phyloP scores from a whole-genome alignment of 2,888 invertebrate species.

The Eugnorisma glareosa region DNA sequence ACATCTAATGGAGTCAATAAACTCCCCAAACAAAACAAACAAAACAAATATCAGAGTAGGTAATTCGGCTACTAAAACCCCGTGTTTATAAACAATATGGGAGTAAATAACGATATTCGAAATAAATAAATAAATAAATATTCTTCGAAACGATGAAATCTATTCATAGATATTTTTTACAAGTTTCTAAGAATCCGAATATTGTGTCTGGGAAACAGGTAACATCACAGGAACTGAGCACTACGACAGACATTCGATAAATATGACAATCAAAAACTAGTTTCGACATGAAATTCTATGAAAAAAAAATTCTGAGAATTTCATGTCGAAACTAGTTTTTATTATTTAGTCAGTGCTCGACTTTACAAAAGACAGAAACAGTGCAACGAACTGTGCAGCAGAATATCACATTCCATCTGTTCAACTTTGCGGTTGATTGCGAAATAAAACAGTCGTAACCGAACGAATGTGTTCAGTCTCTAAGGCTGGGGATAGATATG shows the following conservation, averaged over 20 bases:
- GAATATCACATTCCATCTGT: slow-evolving; percentile 32
- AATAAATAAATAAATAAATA: too few relatives aligned
- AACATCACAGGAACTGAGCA: background rate
- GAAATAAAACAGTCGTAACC: slow-evolving; percentile 43
- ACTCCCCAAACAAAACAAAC: background rate
- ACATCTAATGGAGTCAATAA: background rate
- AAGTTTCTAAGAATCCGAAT: background rate
- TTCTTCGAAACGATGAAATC: background rate
- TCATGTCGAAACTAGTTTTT: too few relatives aligned
- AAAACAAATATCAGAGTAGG: background rate
- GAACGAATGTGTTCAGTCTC: slow-evolving; percentile 25
- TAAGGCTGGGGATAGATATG: slow-evolving; percentile 14
- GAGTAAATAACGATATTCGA: background rate
- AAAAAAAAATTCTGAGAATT: too few relatives aligned
- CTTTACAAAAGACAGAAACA: slow-evolving; percentile 37
- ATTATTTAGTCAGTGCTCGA: background rate
- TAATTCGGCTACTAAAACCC: background rate
- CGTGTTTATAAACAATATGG: background rate
- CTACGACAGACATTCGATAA: slow-evolving; percentile 7
- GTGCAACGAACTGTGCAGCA: slow-evolving; percentile 41
- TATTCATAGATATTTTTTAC: background rate
- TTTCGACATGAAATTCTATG: slow-evolving; percentile 12
- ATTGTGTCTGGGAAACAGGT: background rate
- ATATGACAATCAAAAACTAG: slow-evolving; percentile 10
- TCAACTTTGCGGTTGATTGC: slow-evolving; percentile 41